A percentile compares a stretch with the other conserved stretches of the same genome.
phyloP scores from a whole-genome alignment of 2,113 vertebrate species.

The Coptodon bakossiorum region DNA sequence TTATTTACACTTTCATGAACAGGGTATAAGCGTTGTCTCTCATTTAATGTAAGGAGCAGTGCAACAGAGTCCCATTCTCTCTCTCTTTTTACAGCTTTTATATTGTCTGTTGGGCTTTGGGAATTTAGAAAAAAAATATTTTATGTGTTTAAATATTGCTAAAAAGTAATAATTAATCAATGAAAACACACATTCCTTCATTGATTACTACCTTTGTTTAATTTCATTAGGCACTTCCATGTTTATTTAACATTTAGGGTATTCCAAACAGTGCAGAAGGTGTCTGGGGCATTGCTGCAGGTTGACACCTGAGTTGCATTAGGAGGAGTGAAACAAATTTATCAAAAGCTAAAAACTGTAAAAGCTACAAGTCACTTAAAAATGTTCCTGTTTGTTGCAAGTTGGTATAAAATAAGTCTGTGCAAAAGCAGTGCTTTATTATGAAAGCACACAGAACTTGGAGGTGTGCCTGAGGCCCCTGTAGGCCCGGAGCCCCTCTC shows the following conservation, averaged over 20 bases:
- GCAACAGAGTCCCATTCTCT: background rate
- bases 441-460: constrained; percentile 87
- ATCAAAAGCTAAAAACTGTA: background rate
- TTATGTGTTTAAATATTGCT: background rate
- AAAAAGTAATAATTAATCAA: background rate
- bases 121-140: background rate
- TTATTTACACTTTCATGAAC: background rate
- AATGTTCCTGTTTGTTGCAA: background rate
- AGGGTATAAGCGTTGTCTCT: background rate
- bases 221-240: constrained; percentile 33
- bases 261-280: background rate
- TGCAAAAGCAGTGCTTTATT: constrained; percentile 9
- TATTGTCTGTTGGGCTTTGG: background rate
- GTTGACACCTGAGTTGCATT: background rate
- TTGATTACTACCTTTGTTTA: background rate
- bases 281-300: background rate
- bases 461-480: constrained; percentile 83
- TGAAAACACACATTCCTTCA: background rate
- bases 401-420: background rate
- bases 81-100: background rate
- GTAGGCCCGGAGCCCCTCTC: constrained; percentile 71
- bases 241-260: background rate
- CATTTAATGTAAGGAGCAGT: background rate
- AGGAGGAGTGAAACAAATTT: background rate
- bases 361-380: background rate